Base-by-base conservation (phyloP, 1,140 invertebrate species). In the Chionoecetes opilio region DNA sequence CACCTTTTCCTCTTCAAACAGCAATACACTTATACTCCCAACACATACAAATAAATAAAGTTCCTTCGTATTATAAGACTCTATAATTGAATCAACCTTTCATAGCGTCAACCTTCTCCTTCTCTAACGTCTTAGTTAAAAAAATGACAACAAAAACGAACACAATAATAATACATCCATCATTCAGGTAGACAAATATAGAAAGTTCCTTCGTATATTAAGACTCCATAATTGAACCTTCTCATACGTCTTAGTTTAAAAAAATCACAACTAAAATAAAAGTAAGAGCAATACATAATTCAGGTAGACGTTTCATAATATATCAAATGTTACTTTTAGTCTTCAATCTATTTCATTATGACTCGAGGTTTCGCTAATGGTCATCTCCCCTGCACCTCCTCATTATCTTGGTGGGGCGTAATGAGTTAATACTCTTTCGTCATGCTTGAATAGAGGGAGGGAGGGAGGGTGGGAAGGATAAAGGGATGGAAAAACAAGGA, bases 391-490 rank as follows among this genome's bases (percentile, higher is more conserved):
- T 53, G 63, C 63, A 75, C 63, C 63, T 75, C n/a, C n/a, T 26
- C 63, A n/a, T 75, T 75, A 75, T 26, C 26, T 75, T 17, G 21
- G n/a, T n/a, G 63, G 63, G n/a, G 21, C n/a, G 63, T 75, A 75
- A 75, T 75, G 63, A 75, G 63, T 75, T 75, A 75, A 75, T 75
- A 26, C n/a, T 26, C n/a, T 75, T 75, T 75, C 63, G 63, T 75
- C 63, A 75, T n/a, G 63, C 63, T 17, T 21, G 9, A 26, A 75
- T 17, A n/a, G 63, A 75, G 63, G 8, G 21, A 75, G 63, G n/a
- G n/a, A 75, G 63, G 21, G 8, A n/a, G 63, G 21, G 63, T n/a
- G 63, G 2, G 63, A n/a, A 21, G 21, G 8, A 21, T 6, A 41
- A 14, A 9, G 46, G 21, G 21, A 75, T 17, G 21, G 26, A 26